These are phyloP conservation scores for Ficedula albicollis DNA, from an alignment of 2,797 vertebrate species.

Conservation along the genomic window DNA sequence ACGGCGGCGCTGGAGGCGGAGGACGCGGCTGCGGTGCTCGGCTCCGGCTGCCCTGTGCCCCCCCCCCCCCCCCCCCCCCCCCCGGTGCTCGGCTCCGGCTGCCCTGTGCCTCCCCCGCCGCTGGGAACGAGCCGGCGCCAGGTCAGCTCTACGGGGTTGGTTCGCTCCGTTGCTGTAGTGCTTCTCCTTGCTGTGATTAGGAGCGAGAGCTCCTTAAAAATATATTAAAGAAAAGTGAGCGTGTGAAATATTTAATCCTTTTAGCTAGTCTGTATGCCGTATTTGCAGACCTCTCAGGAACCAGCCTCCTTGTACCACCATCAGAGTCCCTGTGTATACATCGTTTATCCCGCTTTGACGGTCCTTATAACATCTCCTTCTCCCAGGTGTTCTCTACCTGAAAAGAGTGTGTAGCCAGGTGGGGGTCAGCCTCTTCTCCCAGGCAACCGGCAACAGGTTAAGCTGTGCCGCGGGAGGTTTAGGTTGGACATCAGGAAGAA, in stretches of 20 bases:
- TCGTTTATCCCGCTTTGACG: background rate
- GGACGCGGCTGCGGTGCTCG: background rate
- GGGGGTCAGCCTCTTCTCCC: background rate
- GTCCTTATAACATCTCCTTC: background rate
- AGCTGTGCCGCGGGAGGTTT: background rate
- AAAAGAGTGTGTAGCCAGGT: background rate
- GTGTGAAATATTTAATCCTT: fast-evolving
- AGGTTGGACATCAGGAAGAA: background rate
- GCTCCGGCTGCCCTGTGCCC: fast-evolving
- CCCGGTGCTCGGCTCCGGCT: background rate
- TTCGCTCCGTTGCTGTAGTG: too few species aligned
- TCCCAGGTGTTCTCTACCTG: background rate
- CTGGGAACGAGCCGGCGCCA: background rate
- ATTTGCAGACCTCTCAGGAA: background rate
- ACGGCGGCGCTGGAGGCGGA: background rate
- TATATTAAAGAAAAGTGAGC: background rate
- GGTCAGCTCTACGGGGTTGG: background rate
- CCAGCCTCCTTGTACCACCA: background rate
- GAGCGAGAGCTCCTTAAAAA: background rate
- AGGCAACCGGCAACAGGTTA: background rate
- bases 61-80: too few species aligned
- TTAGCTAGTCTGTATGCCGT: fast-evolving
- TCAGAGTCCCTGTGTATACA: fast-evolving
- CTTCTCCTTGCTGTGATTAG: background rate
- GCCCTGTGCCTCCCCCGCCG: background rate